phyloP scores from a whole-genome alignment of 2,888 invertebrate species.

The Andrena minutula region DNA sequence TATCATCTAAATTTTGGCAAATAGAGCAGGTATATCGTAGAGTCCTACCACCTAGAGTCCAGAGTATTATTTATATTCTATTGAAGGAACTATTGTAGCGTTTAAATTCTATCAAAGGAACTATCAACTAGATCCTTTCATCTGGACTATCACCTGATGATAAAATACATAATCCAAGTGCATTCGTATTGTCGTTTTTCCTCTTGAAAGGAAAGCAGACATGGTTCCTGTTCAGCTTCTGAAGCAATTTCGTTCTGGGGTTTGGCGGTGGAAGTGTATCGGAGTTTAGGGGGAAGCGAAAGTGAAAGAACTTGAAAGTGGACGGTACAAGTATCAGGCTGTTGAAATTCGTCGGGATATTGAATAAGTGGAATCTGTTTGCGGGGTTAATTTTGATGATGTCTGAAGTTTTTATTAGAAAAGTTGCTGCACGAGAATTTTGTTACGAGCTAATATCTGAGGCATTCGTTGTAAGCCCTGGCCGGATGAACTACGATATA shows the following conservation, averaged over 20 bases:
- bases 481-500: slow-evolving; percentile 30
- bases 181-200: too few species aligned
- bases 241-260: not conserved
- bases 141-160: too few species aligned
- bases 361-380: slow-evolving; percentile 52
- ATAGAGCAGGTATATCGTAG: not conserved
- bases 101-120: too few species aligned
- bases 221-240: too few species aligned
- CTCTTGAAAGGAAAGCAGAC: too few species aligned
- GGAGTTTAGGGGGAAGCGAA: not conserved
- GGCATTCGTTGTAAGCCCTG: slow-evolving; percentile 48
- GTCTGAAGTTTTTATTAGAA: slow-evolving; percentile 60
- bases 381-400: slow-evolving; percentile 51
- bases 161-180: too few species aligned
- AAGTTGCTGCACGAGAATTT: slow-evolving; percentile 58
- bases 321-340: slow-evolving; percentile 18
- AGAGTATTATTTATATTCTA: too few species aligned
- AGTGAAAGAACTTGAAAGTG: slow-evolving; percentile 13
- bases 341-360: slow-evolving; percentile 42
- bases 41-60: not conserved
- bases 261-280: not conserved
- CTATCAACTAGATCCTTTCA: too few species aligned
- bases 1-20: not conserved
- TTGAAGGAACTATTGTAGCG: too few species aligned
- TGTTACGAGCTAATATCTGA: slow-evolving; percentile 58